Evolutionary conservation across 2,888 invertebrate species (phyloP).

Genomic region (Ormyrus pomaceus): DNA sequence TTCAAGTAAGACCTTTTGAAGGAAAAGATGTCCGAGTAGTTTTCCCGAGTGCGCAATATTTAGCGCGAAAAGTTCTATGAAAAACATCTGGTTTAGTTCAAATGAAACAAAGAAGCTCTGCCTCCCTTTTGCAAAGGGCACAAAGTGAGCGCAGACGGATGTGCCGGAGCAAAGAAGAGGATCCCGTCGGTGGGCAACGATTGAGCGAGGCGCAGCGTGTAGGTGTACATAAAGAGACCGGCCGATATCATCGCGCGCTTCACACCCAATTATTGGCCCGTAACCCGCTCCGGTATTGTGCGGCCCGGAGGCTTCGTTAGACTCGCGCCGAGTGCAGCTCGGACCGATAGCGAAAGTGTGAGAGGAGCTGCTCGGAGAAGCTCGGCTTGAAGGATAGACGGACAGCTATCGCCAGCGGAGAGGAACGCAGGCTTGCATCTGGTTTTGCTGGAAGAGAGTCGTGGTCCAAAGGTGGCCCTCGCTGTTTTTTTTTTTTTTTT

Average conservation of each 20-base stretch:
- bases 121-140: neutral
- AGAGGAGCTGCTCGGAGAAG: neutral
- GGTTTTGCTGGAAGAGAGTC: conserved; percentile 7
- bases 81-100: too few species aligned
- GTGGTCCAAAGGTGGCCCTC: neutral
- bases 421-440: too few species aligned
- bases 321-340: neutral
- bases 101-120: too few species aligned
- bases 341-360: conserved; percentile 34
- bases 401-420: conserved; percentile 64
- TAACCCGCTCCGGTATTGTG: conserved; percentile 35
- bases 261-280: conserved; percentile 50
- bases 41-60: too few species aligned
- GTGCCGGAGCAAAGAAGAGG: conserved; percentile 6
- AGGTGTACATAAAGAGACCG: conserved; percentile 22
- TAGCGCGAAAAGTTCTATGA: too few species aligned
- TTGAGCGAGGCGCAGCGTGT: neutral
- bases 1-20: too few species aligned
- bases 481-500: too few species aligned
- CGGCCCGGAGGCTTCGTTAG: conserved; percentile 43
- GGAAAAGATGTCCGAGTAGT: too few species aligned
- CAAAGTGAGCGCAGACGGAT: conserved; percentile 28
- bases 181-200: neutral
- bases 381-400: conserved; percentile 36
- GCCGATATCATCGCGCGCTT: conserved; percentile 40